Evolutionary conservation across 2,797 vertebrate species (phyloP).

Genomic region (Varecia variegata): DNA sequence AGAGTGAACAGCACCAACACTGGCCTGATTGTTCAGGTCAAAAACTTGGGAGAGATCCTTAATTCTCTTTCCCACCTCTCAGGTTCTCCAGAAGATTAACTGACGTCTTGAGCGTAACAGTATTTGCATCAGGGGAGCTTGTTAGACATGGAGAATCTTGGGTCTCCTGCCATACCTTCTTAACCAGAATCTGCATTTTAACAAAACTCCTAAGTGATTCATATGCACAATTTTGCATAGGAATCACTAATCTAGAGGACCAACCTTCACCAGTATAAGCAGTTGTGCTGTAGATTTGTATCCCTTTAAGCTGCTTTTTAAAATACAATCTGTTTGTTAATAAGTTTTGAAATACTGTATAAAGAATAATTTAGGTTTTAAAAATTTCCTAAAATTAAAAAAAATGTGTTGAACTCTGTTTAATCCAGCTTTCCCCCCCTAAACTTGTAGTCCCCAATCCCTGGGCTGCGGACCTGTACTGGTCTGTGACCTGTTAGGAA

Average conservation of each 20-base stretch:
- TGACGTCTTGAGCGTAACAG: background rate
- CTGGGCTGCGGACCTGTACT: too few species aligned
- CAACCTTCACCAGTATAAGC: background rate
- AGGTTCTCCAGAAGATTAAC: background rate
- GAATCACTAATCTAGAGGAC: background rate
- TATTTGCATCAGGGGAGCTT: background rate
- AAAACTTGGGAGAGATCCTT: background rate
- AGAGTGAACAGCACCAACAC: background rate
- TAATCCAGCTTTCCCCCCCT: background rate
- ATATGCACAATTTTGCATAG: background rate
- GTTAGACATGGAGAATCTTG: background rate
- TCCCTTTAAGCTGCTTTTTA: background rate
- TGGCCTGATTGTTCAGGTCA: background rate
- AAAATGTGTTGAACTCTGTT: background rate
- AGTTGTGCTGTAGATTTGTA: background rate
- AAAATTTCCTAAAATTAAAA: background rate
- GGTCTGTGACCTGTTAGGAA: too few species aligned
- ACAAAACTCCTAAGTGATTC: background rate
- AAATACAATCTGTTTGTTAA: background rate
- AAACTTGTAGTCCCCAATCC: background rate
- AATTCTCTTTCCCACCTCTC: background rate
- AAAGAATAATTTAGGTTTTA: background rate
- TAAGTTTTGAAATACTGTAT: background rate
- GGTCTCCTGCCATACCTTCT: background rate
- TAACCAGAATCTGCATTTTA: background rate